phyloP scores from a whole-genome alignment of 2,888 invertebrate genomes.

The Polyommatus icarus region DNA sequence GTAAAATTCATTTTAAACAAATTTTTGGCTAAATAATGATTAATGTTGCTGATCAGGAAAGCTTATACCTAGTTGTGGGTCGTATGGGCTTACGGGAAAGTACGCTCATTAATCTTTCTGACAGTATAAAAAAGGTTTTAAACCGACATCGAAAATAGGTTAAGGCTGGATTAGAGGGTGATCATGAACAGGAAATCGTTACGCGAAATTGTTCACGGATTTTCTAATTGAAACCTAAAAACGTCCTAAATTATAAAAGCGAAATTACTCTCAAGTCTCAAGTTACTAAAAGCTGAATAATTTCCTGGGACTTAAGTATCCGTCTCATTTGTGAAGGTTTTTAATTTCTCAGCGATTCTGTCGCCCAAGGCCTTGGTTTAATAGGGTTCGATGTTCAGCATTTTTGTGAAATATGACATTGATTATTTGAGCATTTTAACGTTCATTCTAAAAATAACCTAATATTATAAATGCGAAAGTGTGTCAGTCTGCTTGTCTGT shows the following conservation, averaged over 20 bases:
- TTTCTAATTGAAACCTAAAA: background rate
- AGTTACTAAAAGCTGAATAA: background rate
- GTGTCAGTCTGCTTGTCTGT: too few species aligned
- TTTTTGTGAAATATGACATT: background rate
- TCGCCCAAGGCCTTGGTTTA: background rate
- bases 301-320: background rate
- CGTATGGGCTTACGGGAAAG: background rate
- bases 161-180: slow-evolving; percentile 5
- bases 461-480: too few species aligned
- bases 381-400: background rate
- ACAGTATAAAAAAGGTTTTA: slow-evolving; percentile 10
- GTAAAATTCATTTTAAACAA: too few species aligned
- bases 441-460: too few species aligned
- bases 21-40: background rate
- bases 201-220: background rate
- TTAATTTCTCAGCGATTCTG: background rate
- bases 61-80: background rate
- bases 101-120: slow-evolving; percentile 6
- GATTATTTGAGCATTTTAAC: background rate
- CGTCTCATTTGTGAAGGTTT: background rate
- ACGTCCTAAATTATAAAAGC: background rate
- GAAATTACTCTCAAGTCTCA: background rate
- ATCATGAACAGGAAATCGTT: background rate
- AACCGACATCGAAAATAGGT: slow-evolving; percentile 4
- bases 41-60: background rate